Evolutionary conservation across 2,113 vertebrate genomes (phyloP).

Genomic region (Chaetodon auriga): DNA sequence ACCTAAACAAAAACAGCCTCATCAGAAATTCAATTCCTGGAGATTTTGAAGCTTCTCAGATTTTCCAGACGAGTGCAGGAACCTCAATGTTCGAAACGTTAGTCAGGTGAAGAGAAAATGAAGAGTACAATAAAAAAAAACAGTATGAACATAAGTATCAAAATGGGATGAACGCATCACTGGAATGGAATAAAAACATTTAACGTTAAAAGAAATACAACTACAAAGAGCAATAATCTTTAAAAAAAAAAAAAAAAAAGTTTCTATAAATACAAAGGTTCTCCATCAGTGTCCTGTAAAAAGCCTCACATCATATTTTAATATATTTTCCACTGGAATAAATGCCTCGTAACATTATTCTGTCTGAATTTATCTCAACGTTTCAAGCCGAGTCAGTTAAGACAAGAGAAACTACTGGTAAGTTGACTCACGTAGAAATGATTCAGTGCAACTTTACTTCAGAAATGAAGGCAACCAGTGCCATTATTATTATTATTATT

Average conservation of each 20-base stretch:
- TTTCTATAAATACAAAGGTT: conserved; percentile 77
- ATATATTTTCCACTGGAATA: conserved; percentile 45
- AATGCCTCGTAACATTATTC: conserved; percentile 27
- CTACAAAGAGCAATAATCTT: conserved; percentile 59
- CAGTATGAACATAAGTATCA: conserved; percentile 66
- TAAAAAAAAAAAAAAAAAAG: conserved; percentile 38
- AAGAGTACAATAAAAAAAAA: conserved; percentile 59
- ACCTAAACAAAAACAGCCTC: too few species aligned
- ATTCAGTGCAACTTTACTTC: conserved; percentile 80
- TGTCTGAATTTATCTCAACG: conserved; percentile 20
- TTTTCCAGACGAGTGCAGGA: conserved; percentile 11
- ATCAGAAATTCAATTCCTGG: too few species aligned
- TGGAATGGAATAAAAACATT: conserved; percentile 73
- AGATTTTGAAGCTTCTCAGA: too few species aligned
- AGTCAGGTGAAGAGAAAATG: conserved; percentile 23
- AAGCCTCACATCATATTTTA: conserved; percentile 64
- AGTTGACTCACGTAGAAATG: conserved; percentile 40
- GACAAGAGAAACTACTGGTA: conserved; percentile 28
- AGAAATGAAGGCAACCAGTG: conserved; percentile 65
- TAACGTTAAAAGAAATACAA: conserved; percentile 58
- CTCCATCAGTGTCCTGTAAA: conserved; percentile 73
- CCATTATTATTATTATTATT: conserved; percentile 15
- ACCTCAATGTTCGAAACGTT: background rate
- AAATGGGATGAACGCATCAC: conserved; percentile 57
- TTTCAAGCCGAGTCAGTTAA: conserved; percentile 27